Conservation (phyloP, 1,140 invertebrate species). For the Orius laevigatus region DNA sequence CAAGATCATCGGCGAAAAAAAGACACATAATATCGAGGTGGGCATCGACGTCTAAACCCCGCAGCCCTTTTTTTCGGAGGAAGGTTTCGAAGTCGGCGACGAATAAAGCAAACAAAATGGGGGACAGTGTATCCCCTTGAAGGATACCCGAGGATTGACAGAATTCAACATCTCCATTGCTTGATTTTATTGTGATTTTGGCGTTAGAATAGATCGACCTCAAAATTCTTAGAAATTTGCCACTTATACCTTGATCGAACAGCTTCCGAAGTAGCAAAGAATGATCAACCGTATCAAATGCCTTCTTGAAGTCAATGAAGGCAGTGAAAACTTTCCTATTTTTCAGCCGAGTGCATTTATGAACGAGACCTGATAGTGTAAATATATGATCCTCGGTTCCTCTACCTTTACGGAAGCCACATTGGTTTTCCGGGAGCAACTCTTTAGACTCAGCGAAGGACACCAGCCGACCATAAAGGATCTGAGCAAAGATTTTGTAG, state of each 20-base stretch:
- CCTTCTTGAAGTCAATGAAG: conserved; percentile 21
- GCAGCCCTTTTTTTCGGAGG: background rate
- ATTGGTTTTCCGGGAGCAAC: too few relatives aligned
- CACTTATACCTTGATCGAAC: conserved; percentile 15
- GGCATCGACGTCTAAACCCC: background rate
- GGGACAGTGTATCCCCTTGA: conserved; percentile 18
- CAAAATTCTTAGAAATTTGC: conserved; percentile 18
- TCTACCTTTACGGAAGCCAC: background rate
- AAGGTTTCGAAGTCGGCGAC: conserved; percentile 16
- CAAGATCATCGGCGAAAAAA: conserved; percentile 19
- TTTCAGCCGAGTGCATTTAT: background rate
- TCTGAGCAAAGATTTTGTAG: too few relatives aligned
- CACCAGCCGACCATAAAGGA: too few relatives aligned
- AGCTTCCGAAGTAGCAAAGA: conserved; percentile 18
- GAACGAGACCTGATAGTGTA: background rate
- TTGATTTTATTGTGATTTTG: conserved; percentile 17
- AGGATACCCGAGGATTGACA: conserved; percentile 19
- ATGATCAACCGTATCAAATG: conserved; percentile 20
- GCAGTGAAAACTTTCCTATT: conserved; percentile 13
- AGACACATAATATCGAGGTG: conserved; percentile 13
- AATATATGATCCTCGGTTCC: background rate
- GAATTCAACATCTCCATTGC: background rate
- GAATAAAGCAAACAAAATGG: conserved; percentile 16
- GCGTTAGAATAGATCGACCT: conserved; percentile 6
- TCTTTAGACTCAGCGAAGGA: too few relatives aligned